These are phyloP conservation scores for Diorhabda sublineata DNA, from an alignment of 1,140 invertebrate species.

Conservation along the genomic window DNA sequence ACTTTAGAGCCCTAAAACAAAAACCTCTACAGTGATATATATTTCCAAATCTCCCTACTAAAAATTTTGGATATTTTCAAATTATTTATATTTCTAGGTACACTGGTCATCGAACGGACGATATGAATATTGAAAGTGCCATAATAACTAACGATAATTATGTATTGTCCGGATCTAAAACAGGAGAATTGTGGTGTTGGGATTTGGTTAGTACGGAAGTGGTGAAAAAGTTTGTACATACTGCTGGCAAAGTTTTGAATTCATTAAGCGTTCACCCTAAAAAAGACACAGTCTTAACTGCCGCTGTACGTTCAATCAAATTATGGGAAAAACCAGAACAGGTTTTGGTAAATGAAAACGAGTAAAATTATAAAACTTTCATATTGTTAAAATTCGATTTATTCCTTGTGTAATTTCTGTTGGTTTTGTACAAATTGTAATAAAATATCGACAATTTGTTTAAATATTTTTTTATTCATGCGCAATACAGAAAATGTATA, in stretches of 20 bases:
- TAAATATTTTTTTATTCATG: too few species aligned
- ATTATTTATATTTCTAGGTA: constrained; percentile 54
- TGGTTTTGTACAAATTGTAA: too few species aligned
- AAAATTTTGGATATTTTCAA: not conserved
- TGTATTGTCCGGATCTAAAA: constrained; percentile 82
- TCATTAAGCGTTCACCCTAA: constrained; percentile 71
- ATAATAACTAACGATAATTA: constrained; percentile 77
- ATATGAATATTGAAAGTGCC: constrained; percentile 82
- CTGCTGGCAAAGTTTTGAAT: constrained; percentile 54
- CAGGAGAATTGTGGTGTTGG: constrained; percentile 83
- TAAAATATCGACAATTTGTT: too few species aligned
- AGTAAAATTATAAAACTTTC: not conserved
- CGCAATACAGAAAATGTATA: too few species aligned
- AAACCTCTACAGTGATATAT: too few species aligned
- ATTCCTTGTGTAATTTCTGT: too few species aligned
- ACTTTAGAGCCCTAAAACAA: too few species aligned
- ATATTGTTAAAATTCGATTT: too few species aligned
- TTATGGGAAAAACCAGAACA: constrained; percentile 45
- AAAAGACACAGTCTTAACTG: constrained; percentile 61
- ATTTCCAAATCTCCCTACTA: too few species aligned
- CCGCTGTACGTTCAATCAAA: constrained; percentile 62
- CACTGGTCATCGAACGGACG: constrained; percentile 70
- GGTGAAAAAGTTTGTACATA: constrained; percentile 49
- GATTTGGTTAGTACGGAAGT: constrained; percentile 74
- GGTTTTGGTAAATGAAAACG: not conserved